These are phyloP conservation scores for Stomorhina lunata DNA, from an alignment of 2,888 invertebrate genomes.

Conservation along the genomic window DNA sequence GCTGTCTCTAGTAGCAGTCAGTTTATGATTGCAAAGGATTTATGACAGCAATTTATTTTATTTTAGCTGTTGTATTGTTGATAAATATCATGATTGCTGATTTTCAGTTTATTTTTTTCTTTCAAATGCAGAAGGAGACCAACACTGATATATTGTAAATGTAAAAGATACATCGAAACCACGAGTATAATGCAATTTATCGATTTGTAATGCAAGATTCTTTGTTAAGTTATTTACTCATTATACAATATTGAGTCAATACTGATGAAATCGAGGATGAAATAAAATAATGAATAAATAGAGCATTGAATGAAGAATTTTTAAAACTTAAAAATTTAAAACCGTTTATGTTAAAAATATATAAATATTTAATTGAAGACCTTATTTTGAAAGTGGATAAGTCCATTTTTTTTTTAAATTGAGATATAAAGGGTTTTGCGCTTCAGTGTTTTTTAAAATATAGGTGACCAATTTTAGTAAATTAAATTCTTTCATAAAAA, in stretches of 20 bases:
- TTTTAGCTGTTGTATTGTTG: conserved; percentile 42
- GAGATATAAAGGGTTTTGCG: too few species aligned
- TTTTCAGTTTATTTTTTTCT: conserved; percentile 30
- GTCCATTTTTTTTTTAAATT: too few species aligned
- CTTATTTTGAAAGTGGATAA: too few species aligned
- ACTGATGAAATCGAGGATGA: background rate
- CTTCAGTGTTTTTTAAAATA: too few species aligned
- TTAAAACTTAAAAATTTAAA: background rate
- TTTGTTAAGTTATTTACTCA: conserved; percentile 23
- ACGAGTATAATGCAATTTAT: conserved; percentile 36
- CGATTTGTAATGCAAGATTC: conserved; percentile 47
- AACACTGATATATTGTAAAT: background rate
- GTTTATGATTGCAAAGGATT: conserved; percentile 13
- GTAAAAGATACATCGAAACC: background rate
- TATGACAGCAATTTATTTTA: conserved; percentile 58
- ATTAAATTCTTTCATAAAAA: too few species aligned
- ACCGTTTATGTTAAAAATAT: background rate
- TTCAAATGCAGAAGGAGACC: conserved; percentile 1
- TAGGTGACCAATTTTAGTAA: too few species aligned
- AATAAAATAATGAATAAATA: background rate
- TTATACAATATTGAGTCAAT: background rate
- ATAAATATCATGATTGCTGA: conserved; percentile 39
- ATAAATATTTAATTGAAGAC: too few species aligned
- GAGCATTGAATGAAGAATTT: background rate
- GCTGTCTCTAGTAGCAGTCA: background rate